Conservation (phyloP, 2,888 invertebrate genomes). For the Hanleya hanleyi region DNA sequence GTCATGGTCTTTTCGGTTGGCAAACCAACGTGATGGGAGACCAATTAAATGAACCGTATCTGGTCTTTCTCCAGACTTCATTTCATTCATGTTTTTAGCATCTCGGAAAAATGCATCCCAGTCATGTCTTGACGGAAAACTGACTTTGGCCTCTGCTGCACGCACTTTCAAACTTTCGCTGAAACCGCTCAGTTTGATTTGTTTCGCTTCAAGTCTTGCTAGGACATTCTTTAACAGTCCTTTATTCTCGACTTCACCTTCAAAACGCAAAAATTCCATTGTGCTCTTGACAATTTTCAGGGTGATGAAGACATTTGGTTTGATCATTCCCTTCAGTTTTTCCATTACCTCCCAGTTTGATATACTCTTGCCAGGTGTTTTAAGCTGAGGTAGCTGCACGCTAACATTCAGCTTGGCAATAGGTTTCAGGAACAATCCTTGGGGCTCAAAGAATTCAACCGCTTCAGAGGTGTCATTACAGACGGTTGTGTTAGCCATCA, state of each 20-base stretch:
- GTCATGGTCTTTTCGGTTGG: slow-evolving; percentile 77
- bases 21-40: slow-evolving; percentile 91
- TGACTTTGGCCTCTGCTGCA: slow-evolving; percentile 87
- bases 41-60: slow-evolving; percentile 91
- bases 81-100: slow-evolving; percentile 95
- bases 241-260: slow-evolving; percentile 78
- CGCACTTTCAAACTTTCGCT: slow-evolving; percentile 86
- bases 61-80: slow-evolving; percentile 95
- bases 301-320: slow-evolving; percentile 88
- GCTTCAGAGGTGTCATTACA: slow-evolving; percentile 88
- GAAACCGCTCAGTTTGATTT: slow-evolving; percentile 89
- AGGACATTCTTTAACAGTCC: slow-evolving; percentile 75
- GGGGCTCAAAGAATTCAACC: slow-evolving; percentile 85
- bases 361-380: slow-evolving; percentile 85
- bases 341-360: slow-evolving; percentile 99
- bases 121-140: slow-evolving; percentile 89
- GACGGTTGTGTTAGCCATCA: slow-evolving; percentile 55
- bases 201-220: slow-evolving; percentile 84
- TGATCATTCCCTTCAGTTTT: slow-evolving; percentile 87
- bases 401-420: slow-evolving; percentile 91
- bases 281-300: slow-evolving; percentile 81
- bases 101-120: slow-evolving; percentile 98
- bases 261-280: slow-evolving; percentile 90
- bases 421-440: slow-evolving; percentile 92
- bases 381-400: slow-evolving; percentile 88